phyloP scores from a whole-genome alignment of 2,113 vertebrate genomes.

The Apus apus region DNA sequence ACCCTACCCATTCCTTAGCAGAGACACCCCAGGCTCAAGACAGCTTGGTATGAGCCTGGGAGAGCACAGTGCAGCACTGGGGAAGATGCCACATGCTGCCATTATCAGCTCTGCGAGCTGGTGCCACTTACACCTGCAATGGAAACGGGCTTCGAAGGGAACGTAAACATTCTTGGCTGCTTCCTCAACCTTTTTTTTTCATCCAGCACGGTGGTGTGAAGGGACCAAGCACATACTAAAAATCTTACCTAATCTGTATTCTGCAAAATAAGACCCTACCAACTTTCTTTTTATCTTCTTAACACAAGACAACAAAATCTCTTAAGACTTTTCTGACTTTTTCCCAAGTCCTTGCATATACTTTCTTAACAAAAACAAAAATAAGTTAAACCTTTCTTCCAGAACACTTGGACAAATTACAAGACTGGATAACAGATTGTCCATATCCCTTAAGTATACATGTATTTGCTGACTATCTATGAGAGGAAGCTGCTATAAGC shows the following conservation, averaged over 20 bases:
- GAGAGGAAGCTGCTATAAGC: neutral
- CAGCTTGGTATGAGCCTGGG: neutral
- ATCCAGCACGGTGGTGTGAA: neutral
- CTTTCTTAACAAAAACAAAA: neutral
- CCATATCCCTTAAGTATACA: neutral
- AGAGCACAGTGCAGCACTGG: neutral
- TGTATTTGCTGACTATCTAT: neutral
- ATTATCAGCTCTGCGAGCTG: neutral
- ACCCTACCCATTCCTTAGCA: neutral
- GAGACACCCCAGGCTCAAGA: neutral
- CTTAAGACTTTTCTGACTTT: slow-evolving; percentile 16
- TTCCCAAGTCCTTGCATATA: neutral
- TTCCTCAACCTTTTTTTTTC: neutral
- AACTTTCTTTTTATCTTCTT: slow-evolving; percentile 16
- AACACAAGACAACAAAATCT: neutral
- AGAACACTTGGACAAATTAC: slow-evolving; percentile 12
- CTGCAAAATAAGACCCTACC: neutral
- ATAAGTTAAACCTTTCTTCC: neutral
- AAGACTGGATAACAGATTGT: neutral
- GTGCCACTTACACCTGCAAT: neutral
- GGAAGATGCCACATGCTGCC: neutral
- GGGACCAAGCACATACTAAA: neutral
- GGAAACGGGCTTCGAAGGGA: neutral
- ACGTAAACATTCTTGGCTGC: neutral
- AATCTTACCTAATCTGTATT: neutral